Conservation (phyloP, 37 sponge, comb jelly and placozoan genomes). For the Theonella swinhoei region DNA sequence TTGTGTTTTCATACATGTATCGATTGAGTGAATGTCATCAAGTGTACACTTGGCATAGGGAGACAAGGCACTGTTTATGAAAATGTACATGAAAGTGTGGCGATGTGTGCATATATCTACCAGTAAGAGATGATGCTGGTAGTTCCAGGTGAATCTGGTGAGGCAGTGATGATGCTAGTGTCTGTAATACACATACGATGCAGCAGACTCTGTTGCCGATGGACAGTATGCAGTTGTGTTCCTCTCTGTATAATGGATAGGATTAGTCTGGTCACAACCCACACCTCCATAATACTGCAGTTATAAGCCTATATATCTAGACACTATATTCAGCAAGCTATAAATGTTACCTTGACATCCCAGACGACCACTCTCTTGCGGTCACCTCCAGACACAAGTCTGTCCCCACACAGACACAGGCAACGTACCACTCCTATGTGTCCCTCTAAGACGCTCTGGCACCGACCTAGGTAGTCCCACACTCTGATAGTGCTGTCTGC, state of each 20-base stretch:
- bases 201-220: constrained; percentile 72
- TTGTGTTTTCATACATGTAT: too few relatives aligned
- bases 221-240: constrained; percentile 44
- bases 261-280: neutral
- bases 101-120: too few relatives aligned
- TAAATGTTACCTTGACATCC: constrained; percentile 65
- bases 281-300: neutral
- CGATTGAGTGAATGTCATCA: too few relatives aligned
- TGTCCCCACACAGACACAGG: constrained; percentile 38
- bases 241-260: constrained; percentile 36
- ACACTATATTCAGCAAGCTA: too few relatives aligned
- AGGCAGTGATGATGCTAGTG: constrained; percentile 78
- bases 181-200: constrained; percentile 75
- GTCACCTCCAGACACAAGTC: constrained; percentile 77
- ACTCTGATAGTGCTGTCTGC: constrained; percentile 80
- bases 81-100: too few relatives aligned
- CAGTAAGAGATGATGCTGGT: constrained; percentile 68
- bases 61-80: too few relatives aligned
- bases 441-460: constrained; percentile 17
- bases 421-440: constrained; percentile 85
- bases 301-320: too few relatives aligned
- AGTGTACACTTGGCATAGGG: too few relatives aligned
- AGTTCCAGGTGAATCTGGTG: constrained; percentile 88
- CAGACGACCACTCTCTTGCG: constrained; percentile 71
- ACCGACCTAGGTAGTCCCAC: constrained; percentile 62